Evolutionary conservation across 2,797 vertebrate species (phyloP).

Genomic region (Allobates femoralis): DNA sequence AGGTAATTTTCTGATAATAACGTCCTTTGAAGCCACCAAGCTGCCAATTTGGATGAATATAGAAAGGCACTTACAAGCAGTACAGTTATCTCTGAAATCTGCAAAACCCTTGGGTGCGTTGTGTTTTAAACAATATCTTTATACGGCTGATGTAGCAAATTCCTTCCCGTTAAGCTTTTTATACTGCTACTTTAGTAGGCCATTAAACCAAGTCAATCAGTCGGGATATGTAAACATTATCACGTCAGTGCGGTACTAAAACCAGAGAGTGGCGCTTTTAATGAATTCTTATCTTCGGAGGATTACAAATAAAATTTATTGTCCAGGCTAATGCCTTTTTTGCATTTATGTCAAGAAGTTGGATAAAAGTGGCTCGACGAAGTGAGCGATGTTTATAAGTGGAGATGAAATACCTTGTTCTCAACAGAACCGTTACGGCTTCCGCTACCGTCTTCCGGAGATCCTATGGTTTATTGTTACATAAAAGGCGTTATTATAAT

Average conservation of each 20-base stretch:
- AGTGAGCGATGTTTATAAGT: slow-evolving; percentile 31
- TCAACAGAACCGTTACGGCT: neutral
- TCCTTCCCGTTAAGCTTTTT: slow-evolving; percentile 25
- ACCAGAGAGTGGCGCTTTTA: slow-evolving; percentile 12
- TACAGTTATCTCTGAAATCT: neutral
- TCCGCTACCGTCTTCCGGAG: neutral
- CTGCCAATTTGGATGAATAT: neutral
- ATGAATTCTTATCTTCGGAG: slow-evolving; percentile 31
- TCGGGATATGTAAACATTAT: slow-evolving; percentile 32
- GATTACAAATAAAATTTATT: slow-evolving; percentile 44
- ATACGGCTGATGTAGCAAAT: slow-evolving; percentile 18
- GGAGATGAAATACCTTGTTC: neutral
- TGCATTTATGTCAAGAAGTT: slow-evolving; percentile 32
- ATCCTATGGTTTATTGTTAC: slow-evolving; percentile 10
- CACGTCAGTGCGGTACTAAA: neutral
- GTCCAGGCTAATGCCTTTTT: slow-evolving; percentile 27
- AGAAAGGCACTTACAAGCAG: neutral
- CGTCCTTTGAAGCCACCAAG: neutral
- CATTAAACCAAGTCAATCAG: slow-evolving; percentile 51
- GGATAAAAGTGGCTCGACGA: neutral
- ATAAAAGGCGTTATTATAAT: neutral
- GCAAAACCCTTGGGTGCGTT: neutral
- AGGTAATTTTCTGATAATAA: neutral
- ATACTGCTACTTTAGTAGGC: slow-evolving; percentile 12
- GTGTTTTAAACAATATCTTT: slow-evolving; percentile 21